A percentile compares a stretch with the other conserved stretches of the same genome.
Evolutionary conservation across 2,888 invertebrate species (phyloP).

Genomic region (Sceliomorpha sp.): DNA sequence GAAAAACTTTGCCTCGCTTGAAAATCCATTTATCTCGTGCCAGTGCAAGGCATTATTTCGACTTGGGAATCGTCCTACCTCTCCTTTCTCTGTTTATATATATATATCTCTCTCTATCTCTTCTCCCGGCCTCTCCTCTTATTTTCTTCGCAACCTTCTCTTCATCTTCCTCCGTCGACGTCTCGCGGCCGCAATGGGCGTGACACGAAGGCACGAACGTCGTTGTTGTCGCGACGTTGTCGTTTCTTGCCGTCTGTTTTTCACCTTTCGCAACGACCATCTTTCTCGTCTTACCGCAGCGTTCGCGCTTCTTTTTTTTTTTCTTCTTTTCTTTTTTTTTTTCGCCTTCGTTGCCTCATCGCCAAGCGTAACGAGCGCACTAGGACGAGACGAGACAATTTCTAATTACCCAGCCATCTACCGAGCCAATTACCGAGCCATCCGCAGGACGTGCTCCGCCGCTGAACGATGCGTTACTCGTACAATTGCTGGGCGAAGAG

Average conservation of each 20-base stretch:
- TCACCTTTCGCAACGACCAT: conserved; percentile 24
- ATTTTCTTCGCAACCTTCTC: conserved; percentile 33
- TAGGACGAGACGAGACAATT: conserved; percentile 41
- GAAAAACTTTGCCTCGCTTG: conserved; percentile 47
- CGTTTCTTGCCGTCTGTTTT: conserved; percentile 40
- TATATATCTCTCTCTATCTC: conserved; percentile 15
- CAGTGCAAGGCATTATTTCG: conserved; percentile 49
- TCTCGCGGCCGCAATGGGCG: conserved; percentile 37
- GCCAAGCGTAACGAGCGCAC: conserved; percentile 34
- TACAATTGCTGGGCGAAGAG: conserved; percentile 32
- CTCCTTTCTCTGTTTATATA: conserved; percentile 5
- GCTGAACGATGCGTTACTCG: conserved; percentile 28
- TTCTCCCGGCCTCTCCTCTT: conserved; percentile 16
- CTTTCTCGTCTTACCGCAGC: conserved; percentile 12
- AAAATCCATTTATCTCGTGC: conserved; percentile 60
- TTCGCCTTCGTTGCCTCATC: too few species aligned
- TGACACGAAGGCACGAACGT: conserved; percentile 50
- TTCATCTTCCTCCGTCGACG: conserved; percentile 41
- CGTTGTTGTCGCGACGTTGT: conserved; percentile 47
- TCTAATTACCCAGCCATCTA: conserved; percentile 47
- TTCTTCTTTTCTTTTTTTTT: too few species aligned
- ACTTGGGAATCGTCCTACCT: conserved; percentile 25
- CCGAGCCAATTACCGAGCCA: conserved; percentile 47
- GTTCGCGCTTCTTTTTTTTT: conserved; percentile 15
- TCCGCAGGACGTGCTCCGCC: conserved; percentile 27